Base-by-base conservation (phyloP, 2,797 vertebrate species). In the Eulemur albifrons region DNA sequence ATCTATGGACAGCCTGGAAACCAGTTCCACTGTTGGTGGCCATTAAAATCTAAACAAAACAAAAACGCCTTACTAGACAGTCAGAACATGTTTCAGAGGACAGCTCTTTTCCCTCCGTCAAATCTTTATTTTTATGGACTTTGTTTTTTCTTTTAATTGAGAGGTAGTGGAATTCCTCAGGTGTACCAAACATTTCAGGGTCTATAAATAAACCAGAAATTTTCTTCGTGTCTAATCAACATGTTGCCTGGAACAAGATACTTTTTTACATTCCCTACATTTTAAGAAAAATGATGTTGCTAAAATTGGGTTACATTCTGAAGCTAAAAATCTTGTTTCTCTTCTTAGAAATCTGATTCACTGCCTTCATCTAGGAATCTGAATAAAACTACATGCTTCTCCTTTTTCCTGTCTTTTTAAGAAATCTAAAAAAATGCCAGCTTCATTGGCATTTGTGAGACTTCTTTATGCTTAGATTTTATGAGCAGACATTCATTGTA, bases 161-260 rank as follows among this genome's bases (percentile, higher is more conserved):
- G 79, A 97, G 94, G 89, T 92, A 73, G 87, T 43, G 95, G 76
- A 94, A 69, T 86, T 85, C 83, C 70, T 97, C 54, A 88, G 84
- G 88, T 93, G 45, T 77, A 38, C 30, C 50, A 69, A 92, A 89
- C 77, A 83, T 94, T 88, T 95, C 72, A 57, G 93, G 83, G 40
- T 87, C 94, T 97, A 97, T 95, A 97, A 97, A 95, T 97, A 97
- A 91, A 35, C 14, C 61, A 94, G 79, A 84, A 94, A 57, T 94
- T 96, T 97, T 95, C 93, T 96, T 94, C 79, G 63, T 79, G 52
- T 57, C 52, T 93, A 95, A 96, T 97, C 96, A 97, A 96, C 94
- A 97, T 25, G 52, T 90, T 97, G 86, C 80, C 93, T 90, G 61
- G 59, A 95, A 93, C 70, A 85, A 96, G 94, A 82, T 76, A 52